phyloP scores from a whole-genome alignment of 2,113 vertebrate species.

The Neolamprologus longior region DNA sequence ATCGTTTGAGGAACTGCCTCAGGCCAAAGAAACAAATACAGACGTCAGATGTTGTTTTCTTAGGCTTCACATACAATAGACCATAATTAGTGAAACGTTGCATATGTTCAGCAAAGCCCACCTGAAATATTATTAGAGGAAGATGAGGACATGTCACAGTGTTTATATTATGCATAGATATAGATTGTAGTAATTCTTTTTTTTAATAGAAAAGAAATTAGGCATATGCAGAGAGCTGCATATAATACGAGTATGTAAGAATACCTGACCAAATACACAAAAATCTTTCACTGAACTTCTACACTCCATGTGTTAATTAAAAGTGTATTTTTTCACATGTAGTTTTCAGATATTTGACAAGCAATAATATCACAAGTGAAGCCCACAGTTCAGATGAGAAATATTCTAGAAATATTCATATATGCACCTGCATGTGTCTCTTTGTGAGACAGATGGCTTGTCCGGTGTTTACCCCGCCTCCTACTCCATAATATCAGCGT shows the following conservation, averaged over 20 bases:
- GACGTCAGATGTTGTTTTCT: slow-evolving; percentile 46
- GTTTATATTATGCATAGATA: neutral
- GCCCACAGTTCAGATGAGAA: neutral
- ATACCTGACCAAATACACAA: slow-evolving; percentile 25
- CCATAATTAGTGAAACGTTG: slow-evolving; percentile 33
- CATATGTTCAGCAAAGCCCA: slow-evolving; percentile 17
- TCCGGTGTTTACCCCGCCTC: neutral
- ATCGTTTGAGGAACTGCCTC: slow-evolving; percentile 35
- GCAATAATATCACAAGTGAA: neutral
- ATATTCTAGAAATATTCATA: neutral
- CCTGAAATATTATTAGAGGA: slow-evolving; percentile 34
- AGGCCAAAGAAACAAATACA: slow-evolving; percentile 56
- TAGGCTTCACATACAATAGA: slow-evolving; percentile 30
- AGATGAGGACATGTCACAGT: slow-evolving; percentile 8
- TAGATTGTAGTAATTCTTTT: neutral
- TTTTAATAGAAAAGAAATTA: neutral
- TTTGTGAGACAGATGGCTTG: neutral
- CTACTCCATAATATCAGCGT: neutral
- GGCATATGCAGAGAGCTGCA: too few relatives aligned
- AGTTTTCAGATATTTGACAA: neutral
- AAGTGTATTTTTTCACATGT: neutral
- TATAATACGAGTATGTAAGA: neutral
- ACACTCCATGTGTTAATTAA: neutral
- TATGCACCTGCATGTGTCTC: neutral
- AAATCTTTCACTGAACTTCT: neutral